Percentiles rank a stretch among this genome's conserved stretches.
Conservation (phyloP, 2,797 vertebrate genomes). For the Arrhamphus sclerolepis region DNA sequence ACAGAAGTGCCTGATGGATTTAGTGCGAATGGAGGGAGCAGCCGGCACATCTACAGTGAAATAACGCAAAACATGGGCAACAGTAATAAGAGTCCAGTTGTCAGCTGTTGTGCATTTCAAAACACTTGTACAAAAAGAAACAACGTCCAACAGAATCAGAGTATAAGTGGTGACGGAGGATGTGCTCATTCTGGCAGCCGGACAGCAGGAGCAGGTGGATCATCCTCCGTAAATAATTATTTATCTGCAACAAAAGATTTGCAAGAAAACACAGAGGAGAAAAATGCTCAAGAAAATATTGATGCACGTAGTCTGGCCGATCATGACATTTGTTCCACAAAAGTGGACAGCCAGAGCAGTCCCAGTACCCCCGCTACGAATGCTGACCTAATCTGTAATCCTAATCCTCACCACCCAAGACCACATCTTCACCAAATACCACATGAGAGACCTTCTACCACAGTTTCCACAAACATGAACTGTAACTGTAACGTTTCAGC, state of each 20-base stretch:
- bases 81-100: too few relatives aligned
- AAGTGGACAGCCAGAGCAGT: constrained; percentile 9
- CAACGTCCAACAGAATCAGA: constrained; percentile 18
- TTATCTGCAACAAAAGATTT: constrained; percentile 12
- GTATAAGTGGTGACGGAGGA: neutral
- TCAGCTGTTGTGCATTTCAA: too few relatives aligned
- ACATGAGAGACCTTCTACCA: constrained; percentile 4
- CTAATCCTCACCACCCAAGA: neutral
- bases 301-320: neutral
- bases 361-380: neutral
- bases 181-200: constrained; percentile 3
- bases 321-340: constrained; percentile 6
- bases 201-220: constrained; percentile 2
- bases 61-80: too few relatives aligned
- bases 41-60: too few relatives aligned
- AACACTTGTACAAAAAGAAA: neutral
- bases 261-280: constrained; percentile 11
- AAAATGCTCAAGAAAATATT: constrained; percentile 10
- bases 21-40: too few relatives aligned
- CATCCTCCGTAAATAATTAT: constrained; percentile 3
- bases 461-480: neutral
- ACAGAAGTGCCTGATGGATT: constrained; percentile 5
- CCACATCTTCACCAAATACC: constrained; percentile 17
- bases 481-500: constrained; percentile 1
- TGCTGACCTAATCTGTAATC: neutral